These are phyloP conservation scores for Leptarthrus brevirostris DNA, from an alignment of 2,888 invertebrate genomes.

Conservation along the genomic window DNA sequence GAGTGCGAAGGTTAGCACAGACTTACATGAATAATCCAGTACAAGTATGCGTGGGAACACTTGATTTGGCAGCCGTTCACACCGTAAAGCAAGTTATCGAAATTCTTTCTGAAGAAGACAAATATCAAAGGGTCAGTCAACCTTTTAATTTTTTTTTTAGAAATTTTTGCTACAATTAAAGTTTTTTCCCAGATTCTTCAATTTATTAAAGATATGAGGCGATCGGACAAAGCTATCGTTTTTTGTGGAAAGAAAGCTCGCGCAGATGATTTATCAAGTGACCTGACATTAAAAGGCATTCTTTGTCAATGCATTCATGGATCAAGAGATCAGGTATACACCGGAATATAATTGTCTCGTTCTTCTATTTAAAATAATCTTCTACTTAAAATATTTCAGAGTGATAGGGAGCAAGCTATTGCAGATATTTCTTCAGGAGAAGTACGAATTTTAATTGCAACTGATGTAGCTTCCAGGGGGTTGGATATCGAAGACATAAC, in stretches of 20 bases:
- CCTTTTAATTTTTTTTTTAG: not conserved
- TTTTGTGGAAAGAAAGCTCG: slow-evolving; percentile 89
- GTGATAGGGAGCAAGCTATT: slow-evolving; percentile 83
- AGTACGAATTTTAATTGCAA: slow-evolving; percentile 88
- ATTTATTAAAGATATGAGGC: slow-evolving; percentile 77
- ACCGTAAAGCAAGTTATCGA: slow-evolving; percentile 85
- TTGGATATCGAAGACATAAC: slow-evolving; percentile 91
- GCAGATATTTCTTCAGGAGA: slow-evolving; percentile 83
- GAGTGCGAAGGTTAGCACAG: slow-evolving; percentile 85
- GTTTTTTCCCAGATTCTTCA: slow-evolving; percentile 70
- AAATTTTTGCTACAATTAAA: not conserved
- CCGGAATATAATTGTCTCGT: not conserved
- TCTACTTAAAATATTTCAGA: slow-evolving; percentile 59
- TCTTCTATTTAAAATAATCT: slow-evolving; percentile 5
- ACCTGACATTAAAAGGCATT: slow-evolving; percentile 77
- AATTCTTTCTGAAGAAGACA: slow-evolving; percentile 77
- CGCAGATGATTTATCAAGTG: slow-evolving; percentile 86
- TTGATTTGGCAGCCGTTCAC: slow-evolving; percentile 90
- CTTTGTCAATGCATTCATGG: slow-evolving; percentile 88
- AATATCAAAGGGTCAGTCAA: slow-evolving; percentile 71
- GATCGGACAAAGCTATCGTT: slow-evolving; percentile 86
- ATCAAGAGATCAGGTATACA: slow-evolving; percentile 78
- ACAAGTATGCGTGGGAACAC: slow-evolving; percentile 88
- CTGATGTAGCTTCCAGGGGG: slow-evolving; percentile 95
- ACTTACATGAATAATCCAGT: slow-evolving; percentile 91